Conservation (phyloP, 2,888 invertebrate species). For the Caenorhabditis sp. region DNA sequence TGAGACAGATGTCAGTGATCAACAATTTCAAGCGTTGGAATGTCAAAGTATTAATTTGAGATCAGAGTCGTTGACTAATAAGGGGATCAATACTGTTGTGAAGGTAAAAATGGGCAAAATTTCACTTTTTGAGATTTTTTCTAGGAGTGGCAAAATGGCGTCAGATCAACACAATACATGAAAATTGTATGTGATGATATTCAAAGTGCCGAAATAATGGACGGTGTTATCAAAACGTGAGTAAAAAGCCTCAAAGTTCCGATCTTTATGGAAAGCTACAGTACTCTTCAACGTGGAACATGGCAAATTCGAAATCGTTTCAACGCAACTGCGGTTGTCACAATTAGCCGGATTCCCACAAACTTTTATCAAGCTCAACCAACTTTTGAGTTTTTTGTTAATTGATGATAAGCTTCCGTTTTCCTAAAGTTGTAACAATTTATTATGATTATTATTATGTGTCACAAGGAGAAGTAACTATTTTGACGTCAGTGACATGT, state of each 20-base stretch:
- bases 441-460: too few species aligned
- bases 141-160: constrained; percentile 39
- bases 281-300: constrained; percentile 30
- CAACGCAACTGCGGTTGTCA: constrained; percentile 25
- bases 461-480: too few species aligned
- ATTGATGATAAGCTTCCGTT: constrained; percentile 7
- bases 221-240: constrained; percentile 25
- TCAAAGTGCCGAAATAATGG: constrained; percentile 36
- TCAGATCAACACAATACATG: constrained; percentile 22
- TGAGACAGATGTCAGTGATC: constrained; percentile 26
- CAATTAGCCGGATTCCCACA: constrained; percentile 23
- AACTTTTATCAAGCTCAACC: constrained; percentile 35
- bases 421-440: too few species aligned
- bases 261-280: too few species aligned
- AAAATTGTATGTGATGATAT: constrained; percentile 35
- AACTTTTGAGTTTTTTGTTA: constrained; percentile 26
- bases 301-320: constrained; percentile 35
- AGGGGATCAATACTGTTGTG: constrained; percentile 27
- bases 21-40: constrained; percentile 19
- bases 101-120: constrained; percentile 17
- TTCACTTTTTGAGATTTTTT: too few species aligned
- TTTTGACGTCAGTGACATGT: too few species aligned
- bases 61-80: constrained; percentile 22
- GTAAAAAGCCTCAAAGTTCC: too few species aligned
- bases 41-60: constrained; percentile 15